phyloP scores from a whole-genome alignment of 2,888 invertebrate species.

The Acanthoscelides obtectus region DNA sequence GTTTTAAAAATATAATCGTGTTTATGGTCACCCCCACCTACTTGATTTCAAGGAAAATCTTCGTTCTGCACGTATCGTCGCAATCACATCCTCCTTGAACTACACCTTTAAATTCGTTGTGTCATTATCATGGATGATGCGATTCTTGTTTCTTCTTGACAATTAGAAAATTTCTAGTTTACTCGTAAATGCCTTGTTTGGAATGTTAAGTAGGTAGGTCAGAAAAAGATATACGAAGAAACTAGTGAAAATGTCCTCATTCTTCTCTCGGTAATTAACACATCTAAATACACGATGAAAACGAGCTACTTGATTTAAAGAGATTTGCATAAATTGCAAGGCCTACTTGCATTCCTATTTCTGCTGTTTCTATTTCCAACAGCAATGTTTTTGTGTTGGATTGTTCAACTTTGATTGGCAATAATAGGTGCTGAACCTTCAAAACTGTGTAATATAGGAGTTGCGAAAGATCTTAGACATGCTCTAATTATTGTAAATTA shows the following conservation, averaged over 20 bases:
- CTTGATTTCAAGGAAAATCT: neutral
- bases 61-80: neutral
- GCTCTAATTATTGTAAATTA: neutral
- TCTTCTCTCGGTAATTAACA: neutral
- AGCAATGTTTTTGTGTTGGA: neutral
- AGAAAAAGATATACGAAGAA: neutral
- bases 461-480: neutral
- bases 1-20: slow-evolving; percentile 1
- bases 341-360: too few species aligned
- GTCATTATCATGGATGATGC: neutral
- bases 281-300: too few species aligned
- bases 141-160: neutral
- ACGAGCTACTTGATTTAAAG: too few species aligned
- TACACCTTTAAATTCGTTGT: neutral
- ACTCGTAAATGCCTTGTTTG: neutral
- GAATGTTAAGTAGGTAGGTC: neutral
- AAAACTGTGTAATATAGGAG: neutral
- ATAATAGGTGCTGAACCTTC: neutral
- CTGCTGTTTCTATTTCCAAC: too few species aligned
- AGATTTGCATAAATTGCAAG: too few species aligned
- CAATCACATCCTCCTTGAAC: slow-evolving; percentile 2
- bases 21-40: neutral
- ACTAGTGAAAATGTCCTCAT: neutral
- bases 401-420: neutral
- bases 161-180: neutral